Evolutionary conservation across 2,113 vertebrate species (phyloP).

Genomic region (Fregetta grallaria): DNA sequence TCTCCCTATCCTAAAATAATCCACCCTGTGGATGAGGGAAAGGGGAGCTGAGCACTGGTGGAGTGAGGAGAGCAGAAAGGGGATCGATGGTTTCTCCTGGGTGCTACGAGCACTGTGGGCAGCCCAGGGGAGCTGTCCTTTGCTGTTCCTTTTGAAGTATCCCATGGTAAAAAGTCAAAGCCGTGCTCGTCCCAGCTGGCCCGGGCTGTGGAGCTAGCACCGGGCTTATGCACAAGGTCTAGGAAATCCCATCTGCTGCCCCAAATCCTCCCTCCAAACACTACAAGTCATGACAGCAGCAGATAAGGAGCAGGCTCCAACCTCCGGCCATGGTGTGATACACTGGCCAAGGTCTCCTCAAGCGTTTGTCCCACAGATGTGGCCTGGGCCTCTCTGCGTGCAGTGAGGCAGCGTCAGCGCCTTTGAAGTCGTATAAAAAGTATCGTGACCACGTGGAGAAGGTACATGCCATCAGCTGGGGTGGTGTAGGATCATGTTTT

Average conservation of each 20-base stretch:
- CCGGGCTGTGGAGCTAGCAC: rapidly evolving
- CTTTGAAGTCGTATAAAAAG: background rate
- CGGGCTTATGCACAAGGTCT: background rate
- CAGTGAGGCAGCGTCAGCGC: background rate
- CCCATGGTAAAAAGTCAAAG: background rate
- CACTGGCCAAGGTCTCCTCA: background rate
- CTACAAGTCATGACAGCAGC: background rate
- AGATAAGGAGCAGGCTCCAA: background rate
- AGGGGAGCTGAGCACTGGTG: background rate
- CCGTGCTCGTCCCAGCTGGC: background rate
- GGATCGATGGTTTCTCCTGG: background rate
- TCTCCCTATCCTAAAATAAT: background rate
- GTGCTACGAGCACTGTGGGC: background rate
- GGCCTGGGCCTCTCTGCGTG: background rate
- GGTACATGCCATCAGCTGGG: rapidly evolving
- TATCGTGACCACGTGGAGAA: background rate
- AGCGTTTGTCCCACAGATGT: rapidly evolving
- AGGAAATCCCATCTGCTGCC: constrained; percentile 11
- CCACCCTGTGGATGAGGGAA: background rate
- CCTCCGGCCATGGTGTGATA: background rate
- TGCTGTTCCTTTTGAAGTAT: background rate
- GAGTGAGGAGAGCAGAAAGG: background rate
- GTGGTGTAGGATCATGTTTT: background rate
- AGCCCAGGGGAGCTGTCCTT: background rate
- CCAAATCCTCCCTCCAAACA: background rate